phyloP scores from a whole-genome alignment of 2,797 vertebrate species.

The Sebastes kiyomatsui region DNA sequence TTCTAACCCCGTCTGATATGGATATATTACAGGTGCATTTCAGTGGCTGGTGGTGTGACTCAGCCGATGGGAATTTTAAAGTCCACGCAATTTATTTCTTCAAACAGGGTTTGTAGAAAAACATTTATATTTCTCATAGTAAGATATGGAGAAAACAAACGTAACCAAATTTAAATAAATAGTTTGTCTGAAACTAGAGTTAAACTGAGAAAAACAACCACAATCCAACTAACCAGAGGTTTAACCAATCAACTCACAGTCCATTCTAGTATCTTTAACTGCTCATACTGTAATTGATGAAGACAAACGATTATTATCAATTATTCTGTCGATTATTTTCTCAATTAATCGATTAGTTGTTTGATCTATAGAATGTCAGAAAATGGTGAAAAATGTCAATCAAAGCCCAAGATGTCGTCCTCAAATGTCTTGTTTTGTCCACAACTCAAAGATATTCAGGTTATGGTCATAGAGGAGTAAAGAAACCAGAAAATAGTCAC shows the following conservation, averaged over 20 bases:
- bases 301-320: background rate
- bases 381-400: too few species aligned
- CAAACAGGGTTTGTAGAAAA: background rate
- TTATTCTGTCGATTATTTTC: too few species aligned
- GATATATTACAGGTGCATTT: slow-evolving; percentile 17
- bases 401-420: accelerated
- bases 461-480: background rate
- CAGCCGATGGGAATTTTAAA: slow-evolving; percentile 3
- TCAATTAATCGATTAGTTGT: too few species aligned
- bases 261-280: background rate
- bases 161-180: background rate
- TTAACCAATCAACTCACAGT: background rate
- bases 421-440: background rate
- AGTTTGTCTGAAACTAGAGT: background rate
- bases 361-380: too few species aligned
- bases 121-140: background rate
- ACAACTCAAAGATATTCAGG: background rate
- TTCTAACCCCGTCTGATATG: slow-evolving; percentile 13
- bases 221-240: background rate
- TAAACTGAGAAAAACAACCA: background rate
- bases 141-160: background rate
- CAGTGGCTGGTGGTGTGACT: slow-evolving; percentile 1
- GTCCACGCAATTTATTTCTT: background rate
- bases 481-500: too few species aligned
- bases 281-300: background rate